Conservation (phyloP, 1,140 invertebrate genomes). For the Heliothis virescens region DNA sequence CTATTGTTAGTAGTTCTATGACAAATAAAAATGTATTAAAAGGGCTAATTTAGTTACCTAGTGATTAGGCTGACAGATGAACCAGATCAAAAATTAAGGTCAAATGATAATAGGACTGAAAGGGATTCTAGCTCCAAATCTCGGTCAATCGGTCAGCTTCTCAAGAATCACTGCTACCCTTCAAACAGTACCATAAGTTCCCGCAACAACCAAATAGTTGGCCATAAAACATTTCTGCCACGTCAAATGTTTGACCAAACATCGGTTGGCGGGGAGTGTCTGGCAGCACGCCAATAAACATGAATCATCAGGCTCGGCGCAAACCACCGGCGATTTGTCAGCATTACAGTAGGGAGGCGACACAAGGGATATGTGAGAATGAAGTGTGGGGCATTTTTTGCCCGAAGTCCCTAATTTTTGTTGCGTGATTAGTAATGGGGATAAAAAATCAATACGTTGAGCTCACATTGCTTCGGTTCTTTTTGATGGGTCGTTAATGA, state of each 20-base stretch:
- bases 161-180: neutral
- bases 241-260: constrained; percentile 58
- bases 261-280: constrained; percentile 50
- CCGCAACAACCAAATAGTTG: constrained; percentile 28
- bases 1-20: too few relatives aligned
- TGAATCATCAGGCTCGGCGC: constrained; percentile 69
- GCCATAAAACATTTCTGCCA: constrained; percentile 36
- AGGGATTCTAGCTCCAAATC: too few relatives aligned
- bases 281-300: constrained; percentile 66
- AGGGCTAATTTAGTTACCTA: too few relatives aligned
- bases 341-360: constrained; percentile 59
- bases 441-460: constrained; percentile 32
- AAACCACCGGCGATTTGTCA: constrained; percentile 71
- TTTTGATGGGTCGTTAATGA: neutral
- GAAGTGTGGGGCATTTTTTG: constrained; percentile 44
- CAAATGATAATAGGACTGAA: too few relatives aligned
- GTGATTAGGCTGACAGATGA: too few relatives aligned
- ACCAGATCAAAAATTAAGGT: too few relatives aligned
- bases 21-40: too few relatives aligned
- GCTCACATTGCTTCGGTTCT: neutral
- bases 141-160: too few relatives aligned
- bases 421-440: constrained; percentile 20
- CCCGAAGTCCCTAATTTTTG: constrained; percentile 4
- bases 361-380: constrained; percentile 43
- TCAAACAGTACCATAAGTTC: constrained; percentile 9